phyloP scores from a whole-genome alignment of 2,797 vertebrate genomes.

The Loriculus beryllinus region DNA sequence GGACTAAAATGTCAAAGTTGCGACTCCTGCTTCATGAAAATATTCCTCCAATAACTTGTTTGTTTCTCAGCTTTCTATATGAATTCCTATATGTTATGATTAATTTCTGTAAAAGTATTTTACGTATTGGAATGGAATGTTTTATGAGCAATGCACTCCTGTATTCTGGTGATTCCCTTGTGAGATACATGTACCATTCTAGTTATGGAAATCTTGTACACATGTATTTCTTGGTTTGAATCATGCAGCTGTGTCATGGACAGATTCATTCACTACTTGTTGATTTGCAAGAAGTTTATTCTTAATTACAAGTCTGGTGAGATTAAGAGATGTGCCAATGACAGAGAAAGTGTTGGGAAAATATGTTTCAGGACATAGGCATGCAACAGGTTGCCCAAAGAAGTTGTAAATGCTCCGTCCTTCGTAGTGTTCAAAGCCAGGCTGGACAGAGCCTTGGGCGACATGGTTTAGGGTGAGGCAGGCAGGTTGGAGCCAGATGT shows the following conservation, averaged over 20 bases:
- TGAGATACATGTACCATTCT: not conserved
- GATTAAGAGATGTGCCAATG: not conserved
- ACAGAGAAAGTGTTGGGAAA: not conserved
- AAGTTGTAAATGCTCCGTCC: not conserved
- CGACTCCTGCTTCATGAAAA: not conserved
- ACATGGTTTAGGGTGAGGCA: not conserved
- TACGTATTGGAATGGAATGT: not conserved
- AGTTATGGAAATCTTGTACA: not conserved
- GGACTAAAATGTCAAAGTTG: not conserved
- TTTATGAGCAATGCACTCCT: not conserved
- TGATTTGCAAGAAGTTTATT: not conserved
- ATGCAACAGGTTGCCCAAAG: not conserved
- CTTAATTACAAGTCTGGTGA: not conserved
- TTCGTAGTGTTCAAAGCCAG: not conserved
- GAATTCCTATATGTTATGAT: not conserved
- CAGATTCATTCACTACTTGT: not conserved
- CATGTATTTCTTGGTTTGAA: not conserved
- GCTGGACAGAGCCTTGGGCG: not conserved
- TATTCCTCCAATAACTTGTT: not conserved
- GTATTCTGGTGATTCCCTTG: not conserved
- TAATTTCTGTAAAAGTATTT: not conserved
- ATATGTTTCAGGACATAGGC: not conserved
- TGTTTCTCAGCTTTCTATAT: not conserved
- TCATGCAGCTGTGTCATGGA: fast-evolving
- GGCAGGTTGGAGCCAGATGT: not conserved